These are phyloP conservation scores for Maccullochella peelii DNA, from an alignment of 2,113 vertebrate species.

Conservation along the genomic window DNA sequence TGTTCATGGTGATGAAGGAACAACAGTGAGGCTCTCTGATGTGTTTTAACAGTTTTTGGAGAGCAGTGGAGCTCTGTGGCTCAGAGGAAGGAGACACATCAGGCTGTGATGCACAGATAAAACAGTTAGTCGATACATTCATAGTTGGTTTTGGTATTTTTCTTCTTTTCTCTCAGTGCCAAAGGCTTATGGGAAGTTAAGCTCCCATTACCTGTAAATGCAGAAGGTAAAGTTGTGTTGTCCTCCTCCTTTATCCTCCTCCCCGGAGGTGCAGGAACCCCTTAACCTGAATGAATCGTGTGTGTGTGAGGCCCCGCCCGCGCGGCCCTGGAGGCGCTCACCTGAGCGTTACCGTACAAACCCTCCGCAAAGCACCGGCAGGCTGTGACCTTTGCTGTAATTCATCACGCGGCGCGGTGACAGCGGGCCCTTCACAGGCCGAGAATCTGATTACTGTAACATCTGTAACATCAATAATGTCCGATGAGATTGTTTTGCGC, in stretches of 20 bases:
- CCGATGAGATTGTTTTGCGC: slow-evolving; percentile 86
- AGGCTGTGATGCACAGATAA: not conserved
- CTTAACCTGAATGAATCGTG: slow-evolving; percentile 51
- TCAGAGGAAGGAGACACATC: not conserved
- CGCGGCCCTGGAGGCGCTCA: slow-evolving; percentile 65
- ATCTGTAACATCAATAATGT: slow-evolving; percentile 88
- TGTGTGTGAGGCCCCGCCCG: slow-evolving; percentile 1
- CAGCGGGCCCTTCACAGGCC: slow-evolving; percentile 85
- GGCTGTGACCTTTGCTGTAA: slow-evolving; percentile 85
- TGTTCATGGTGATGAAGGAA: no score
- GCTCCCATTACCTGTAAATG: slow-evolving; percentile 27
- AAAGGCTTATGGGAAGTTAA: slow-evolving; percentile 43
- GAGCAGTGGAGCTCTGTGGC: not conserved
- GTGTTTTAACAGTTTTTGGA: no score
- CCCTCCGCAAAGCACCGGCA: slow-evolving; percentile 70
- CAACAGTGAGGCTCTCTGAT: no score
- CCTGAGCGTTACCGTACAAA: slow-evolving; percentile 76
- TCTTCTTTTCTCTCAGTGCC: not conserved
- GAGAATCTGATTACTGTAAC: slow-evolving; percentile 87
- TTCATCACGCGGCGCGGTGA: slow-evolving; percentile 77
- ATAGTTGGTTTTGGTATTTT: not conserved
- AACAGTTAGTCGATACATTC: no score
- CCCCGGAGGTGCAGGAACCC: not conserved
- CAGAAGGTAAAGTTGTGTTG: slow-evolving; percentile 42
- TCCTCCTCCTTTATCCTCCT: not conserved